These are phyloP conservation scores for Heliconius aoede DNA, from an alignment of 2,888 invertebrate species.

Conservation along the genomic window DNA sequence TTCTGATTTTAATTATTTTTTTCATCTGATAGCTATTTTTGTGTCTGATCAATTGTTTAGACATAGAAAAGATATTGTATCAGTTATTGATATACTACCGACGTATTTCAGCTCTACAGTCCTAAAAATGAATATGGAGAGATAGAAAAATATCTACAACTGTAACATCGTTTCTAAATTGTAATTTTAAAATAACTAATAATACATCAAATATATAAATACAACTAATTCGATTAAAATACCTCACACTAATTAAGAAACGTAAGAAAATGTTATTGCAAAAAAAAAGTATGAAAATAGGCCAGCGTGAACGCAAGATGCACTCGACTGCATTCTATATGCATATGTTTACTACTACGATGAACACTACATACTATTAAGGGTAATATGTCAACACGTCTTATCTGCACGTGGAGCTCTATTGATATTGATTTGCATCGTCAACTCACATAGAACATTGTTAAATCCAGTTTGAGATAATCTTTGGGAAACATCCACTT, in stretches of 20 bases:
- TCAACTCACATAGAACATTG: slow-evolving; percentile 36
- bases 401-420: slow-evolving; percentile 28
- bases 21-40: background rate
- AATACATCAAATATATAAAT: background rate
- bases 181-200: too few relatives aligned
- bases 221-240: too few relatives aligned
- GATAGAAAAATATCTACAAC: too few relatives aligned
- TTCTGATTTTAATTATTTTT: background rate
- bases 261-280: background rate
- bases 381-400: slow-evolving; percentile 20
- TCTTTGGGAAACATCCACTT: slow-evolving; percentile 26
- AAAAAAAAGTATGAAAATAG: background rate
- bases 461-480: slow-evolving; percentile 14
- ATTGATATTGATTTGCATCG: slow-evolving; percentile 24
- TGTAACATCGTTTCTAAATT: too few relatives aligned
- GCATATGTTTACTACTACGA: slow-evolving; percentile 22
- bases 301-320: background rate
- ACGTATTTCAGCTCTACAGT: background rate
- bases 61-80: background rate
- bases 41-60: background rate
- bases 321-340: background rate
- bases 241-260: background rate
- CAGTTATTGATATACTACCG: background rate
- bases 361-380: slow-evolving; percentile 9
- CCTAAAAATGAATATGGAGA: background rate